Percentiles rank a stretch among this genome's conserved stretches.
These are phyloP conservation scores for Limnothrissa miodon DNA, from an alignment of 2,113 vertebrate genomes.

Conservation along the genomic window DNA sequence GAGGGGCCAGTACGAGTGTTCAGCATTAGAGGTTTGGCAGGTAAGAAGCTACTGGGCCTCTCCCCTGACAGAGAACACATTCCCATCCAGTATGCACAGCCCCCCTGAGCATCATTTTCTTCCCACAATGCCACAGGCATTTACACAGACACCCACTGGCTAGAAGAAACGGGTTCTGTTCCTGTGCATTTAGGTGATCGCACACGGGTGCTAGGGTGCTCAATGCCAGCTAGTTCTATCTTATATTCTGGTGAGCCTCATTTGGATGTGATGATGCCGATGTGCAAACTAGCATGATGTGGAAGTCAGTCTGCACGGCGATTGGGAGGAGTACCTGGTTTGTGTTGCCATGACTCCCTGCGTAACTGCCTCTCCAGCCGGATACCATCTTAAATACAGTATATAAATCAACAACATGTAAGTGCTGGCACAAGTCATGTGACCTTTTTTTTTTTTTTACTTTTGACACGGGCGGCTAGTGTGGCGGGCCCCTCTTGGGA, in stretches of 20 bases:
- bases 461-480: not conserved
- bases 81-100: not conserved
- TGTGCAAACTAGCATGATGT: not conserved
- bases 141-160: not conserved
- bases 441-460: slow-evolving; percentile 16
- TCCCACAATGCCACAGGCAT: not conserved
- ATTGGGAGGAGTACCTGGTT: slow-evolving; percentile 33
- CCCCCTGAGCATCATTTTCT: not conserved
- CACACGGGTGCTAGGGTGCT: not conserved
- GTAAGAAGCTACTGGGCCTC: not conserved
- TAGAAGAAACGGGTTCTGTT: not conserved
- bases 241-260: not conserved
- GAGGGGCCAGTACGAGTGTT: not conserved
- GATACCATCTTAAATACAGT: slow-evolving; percentile 42
- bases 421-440: slow-evolving; percentile 21
- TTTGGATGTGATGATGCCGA: not conserved
- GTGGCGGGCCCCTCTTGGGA: not conserved
- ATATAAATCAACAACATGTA: slow-evolving; percentile 37
- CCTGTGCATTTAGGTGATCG: not conserved
- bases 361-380: slow-evolving; percentile 37
- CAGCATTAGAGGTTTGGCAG: not conserved
- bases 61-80: not conserved
- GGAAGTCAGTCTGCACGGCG: slow-evolving; percentile 27
- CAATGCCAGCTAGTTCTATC: not conserved
- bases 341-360: slow-evolving; percentile 34